These are phyloP conservation scores for Steatornis caripensis DNA, from an alignment of 2,113 vertebrate species.

Conservation along the genomic window DNA sequence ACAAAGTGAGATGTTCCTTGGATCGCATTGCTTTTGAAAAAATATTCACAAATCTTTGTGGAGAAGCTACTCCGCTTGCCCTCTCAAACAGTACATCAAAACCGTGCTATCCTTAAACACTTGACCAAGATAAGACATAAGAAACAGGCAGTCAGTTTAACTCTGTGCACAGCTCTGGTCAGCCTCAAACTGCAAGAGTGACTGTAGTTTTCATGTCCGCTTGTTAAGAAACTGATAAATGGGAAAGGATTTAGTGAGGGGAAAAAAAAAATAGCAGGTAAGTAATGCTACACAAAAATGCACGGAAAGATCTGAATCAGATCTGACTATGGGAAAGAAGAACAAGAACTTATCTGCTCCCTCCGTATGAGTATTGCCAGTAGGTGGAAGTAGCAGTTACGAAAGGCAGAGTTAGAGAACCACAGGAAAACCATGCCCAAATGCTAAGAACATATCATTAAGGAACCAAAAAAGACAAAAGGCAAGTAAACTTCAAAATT, in stretches of 20 bases:
- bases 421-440: not conserved
- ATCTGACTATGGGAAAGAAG: not conserved
- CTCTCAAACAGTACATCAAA: not conserved
- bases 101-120: not conserved
- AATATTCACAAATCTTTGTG: not conserved
- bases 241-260: not conserved
- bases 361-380: not conserved
- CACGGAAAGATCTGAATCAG: rapidly evolving
- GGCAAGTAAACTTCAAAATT: not conserved
- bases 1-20: not conserved
- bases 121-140: not conserved
- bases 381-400: not conserved
- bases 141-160: not conserved
- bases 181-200: not conserved
- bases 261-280: not conserved
- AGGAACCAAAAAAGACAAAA: not conserved
- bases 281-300: not conserved
- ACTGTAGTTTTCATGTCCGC: not conserved
- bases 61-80: not conserved
- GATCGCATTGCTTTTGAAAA: not conserved
- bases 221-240: not conserved
- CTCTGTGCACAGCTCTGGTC: not conserved
- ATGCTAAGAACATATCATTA: not conserved
- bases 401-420: not conserved
- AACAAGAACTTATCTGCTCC: not conserved